Evolutionary conservation across 2,888 invertebrate species (phyloP).

Genomic region (Metacarcinus magister): DNA sequence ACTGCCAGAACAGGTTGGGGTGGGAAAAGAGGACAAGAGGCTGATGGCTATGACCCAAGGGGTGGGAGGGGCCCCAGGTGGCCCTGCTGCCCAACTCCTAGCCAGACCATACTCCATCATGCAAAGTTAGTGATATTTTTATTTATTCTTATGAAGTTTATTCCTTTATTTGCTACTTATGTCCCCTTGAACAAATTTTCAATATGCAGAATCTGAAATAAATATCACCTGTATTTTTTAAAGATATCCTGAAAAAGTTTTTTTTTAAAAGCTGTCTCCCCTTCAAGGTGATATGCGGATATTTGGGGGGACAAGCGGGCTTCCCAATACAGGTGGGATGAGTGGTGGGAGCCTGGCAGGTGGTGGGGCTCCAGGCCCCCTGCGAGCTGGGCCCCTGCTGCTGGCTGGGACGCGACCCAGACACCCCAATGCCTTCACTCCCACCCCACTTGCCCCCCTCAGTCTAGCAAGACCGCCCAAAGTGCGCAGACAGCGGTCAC

Average conservation of each 20-base stretch:
- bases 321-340: conserved; percentile 80
- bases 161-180: conserved; percentile 42
- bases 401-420: conserved; percentile 74
- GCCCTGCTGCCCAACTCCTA: conserved; percentile 75
- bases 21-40: conserved; percentile 75
- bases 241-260: conserved; percentile 46
- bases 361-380: conserved; percentile 74
- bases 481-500: conserved; percentile 78
- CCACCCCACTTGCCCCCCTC: conserved; percentile 78
- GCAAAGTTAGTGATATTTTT: conserved; percentile 75
- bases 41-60: conserved; percentile 72
- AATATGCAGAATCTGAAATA: conserved; percentile 55
- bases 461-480: conserved; percentile 79
- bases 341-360: conserved; percentile 75
- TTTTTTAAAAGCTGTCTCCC: conserved; percentile 73
- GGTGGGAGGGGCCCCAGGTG: conserved; percentile 64
- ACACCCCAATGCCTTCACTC: conserved; percentile 80
- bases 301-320: conserved; percentile 80
- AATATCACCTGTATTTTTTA: conserved; percentile 57
- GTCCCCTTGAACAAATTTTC: conserved; percentile 56
- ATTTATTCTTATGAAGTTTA: conserved; percentile 44
- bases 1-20: conserved; percentile 68
- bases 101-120: conserved; percentile 80
- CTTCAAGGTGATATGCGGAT: conserved; percentile 80
- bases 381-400: conserved; percentile 74